These are phyloP conservation scores for Cygnus atratus DNA, from an alignment of 2,113 vertebrate species.

Conservation along the genomic window DNA sequence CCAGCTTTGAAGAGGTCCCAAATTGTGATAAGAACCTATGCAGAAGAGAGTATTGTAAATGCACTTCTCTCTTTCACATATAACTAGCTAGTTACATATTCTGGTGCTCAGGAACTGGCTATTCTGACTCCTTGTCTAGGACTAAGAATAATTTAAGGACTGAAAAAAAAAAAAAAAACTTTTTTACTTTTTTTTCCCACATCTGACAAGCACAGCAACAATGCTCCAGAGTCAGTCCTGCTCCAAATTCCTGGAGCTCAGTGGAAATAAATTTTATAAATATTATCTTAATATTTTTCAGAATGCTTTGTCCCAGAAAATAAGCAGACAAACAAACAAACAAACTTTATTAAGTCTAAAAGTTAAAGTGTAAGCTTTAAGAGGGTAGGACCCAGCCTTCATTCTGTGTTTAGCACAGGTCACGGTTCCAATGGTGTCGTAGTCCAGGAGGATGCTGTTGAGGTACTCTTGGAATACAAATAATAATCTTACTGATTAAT, in stretches of 20 bases:
- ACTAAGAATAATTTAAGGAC: background rate
- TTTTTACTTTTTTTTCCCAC: accelerated
- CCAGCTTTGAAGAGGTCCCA: background rate
- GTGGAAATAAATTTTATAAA: too few relatives aligned
- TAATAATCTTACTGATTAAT: background rate
- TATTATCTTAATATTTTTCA: background rate
- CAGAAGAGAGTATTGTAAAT: background rate
- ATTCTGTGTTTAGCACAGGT: background rate
- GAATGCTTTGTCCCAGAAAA: background rate
- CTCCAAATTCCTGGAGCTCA: background rate
- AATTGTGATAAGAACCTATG: background rate
- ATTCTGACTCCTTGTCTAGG: background rate
- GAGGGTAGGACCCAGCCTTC: background rate
- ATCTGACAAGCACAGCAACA: background rate
- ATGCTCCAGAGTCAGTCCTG: accelerated
- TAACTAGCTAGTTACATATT: background rate
- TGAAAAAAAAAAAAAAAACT: background rate
- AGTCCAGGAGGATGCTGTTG: background rate
- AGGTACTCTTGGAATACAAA: background rate
- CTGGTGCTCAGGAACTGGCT: background rate
- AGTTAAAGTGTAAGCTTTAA: background rate
- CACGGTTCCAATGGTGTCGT: accelerated
- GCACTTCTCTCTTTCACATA: background rate
- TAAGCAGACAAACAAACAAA: background rate
- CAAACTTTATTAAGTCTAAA: background rate